Evolutionary conservation across 2,113 vertebrate genomes (phyloP).

Genomic region (Gnathonemus longibarbis): DNA sequence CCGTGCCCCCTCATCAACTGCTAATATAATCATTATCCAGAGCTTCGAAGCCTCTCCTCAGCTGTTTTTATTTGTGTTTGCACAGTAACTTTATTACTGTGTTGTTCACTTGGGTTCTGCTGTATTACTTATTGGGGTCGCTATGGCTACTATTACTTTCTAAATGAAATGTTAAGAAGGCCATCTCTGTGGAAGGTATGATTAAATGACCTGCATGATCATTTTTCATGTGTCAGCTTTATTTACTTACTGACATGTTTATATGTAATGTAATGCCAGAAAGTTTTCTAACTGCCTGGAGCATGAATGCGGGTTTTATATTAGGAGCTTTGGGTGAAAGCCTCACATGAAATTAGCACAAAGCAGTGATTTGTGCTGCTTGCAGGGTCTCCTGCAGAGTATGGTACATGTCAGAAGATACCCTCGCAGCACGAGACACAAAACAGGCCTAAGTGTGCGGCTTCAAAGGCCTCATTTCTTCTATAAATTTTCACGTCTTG

Average conservation of each 20-base stretch:
- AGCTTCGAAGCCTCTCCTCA: background rate
- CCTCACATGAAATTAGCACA: background rate
- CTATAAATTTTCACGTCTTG: background rate
- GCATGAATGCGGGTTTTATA: background rate
- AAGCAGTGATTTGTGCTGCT: background rate
- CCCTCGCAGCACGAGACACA: background rate
- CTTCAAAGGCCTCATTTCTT: background rate
- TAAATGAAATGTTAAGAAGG: background rate
- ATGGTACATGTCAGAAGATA: background rate
- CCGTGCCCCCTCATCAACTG: background rate
- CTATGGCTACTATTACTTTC: background rate
- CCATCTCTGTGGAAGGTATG: background rate
- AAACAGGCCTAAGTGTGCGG: background rate
- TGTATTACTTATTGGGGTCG: background rate
- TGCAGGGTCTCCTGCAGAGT: background rate
- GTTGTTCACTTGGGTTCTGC: background rate
- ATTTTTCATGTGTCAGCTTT: background rate
- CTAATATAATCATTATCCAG: background rate
- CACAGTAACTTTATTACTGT: background rate
- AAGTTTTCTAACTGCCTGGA: background rate
- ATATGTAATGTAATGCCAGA: background rate
- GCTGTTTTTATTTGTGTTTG: background rate
- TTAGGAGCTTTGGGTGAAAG: background rate
- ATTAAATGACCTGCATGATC: background rate
- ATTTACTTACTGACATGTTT: background rate